Conservation (phyloP, 2,888 invertebrate species). For the Embidobia sp. region DNA sequence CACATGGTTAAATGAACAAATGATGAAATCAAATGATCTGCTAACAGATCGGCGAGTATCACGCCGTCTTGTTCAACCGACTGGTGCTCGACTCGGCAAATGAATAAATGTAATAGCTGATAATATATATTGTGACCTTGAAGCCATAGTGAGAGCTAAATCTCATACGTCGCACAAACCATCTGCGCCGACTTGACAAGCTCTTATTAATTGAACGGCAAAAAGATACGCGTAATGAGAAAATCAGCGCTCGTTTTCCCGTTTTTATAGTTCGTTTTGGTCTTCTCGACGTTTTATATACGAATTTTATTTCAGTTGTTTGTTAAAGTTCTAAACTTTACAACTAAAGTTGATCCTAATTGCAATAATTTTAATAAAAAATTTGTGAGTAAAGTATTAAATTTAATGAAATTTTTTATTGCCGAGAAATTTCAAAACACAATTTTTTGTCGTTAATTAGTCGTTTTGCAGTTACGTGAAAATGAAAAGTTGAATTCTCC, state of each 20-base stretch:
- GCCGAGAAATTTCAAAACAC: too few species aligned
- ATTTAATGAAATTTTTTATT: too few species aligned
- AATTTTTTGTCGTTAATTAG: too few species aligned
- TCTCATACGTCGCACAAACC: conserved; percentile 53
- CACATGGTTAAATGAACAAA: conserved; percentile 58
- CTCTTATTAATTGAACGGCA: conserved; percentile 52
- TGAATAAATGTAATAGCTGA: conserved; percentile 62
- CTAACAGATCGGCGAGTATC: conserved; percentile 47
- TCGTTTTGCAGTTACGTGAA: too few species aligned
- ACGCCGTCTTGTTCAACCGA: conserved; percentile 24
- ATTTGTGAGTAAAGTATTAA: too few species aligned
- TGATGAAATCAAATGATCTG: conserved; percentile 60
- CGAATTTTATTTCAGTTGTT: too few species aligned
- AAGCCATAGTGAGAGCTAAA: conserved; percentile 61
- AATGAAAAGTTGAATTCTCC: too few species aligned
- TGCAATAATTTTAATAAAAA: too few species aligned
- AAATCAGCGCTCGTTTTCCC: too few species aligned
- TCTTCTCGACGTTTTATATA: too few species aligned
- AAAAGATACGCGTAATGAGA: conserved; percentile 24
- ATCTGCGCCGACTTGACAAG: conserved; percentile 57
- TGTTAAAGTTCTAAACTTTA: too few species aligned
- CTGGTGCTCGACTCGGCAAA: conserved; percentile 38
- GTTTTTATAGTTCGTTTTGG: background rate
- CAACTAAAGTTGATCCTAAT: too few species aligned
- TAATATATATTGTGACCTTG: conserved; percentile 62